Evolutionary conservation across 2,888 invertebrate genomes (phyloP).

Genomic region (Xestia rhomboidea): DNA sequence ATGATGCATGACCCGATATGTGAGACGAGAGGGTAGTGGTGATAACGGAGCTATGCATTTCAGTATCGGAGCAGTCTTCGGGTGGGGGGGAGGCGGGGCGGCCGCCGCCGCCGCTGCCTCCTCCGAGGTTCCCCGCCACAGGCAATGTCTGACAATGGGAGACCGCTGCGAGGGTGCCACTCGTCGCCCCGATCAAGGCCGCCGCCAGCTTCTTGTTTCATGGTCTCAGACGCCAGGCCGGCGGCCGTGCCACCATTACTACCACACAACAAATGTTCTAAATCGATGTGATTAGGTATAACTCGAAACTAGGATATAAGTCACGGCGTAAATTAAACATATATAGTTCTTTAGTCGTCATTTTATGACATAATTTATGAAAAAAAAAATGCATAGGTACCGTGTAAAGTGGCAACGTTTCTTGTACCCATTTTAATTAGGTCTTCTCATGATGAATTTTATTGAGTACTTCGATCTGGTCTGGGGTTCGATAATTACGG

Average conservation of each 20-base stretch:
- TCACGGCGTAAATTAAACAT: slow-evolving; percentile 87
- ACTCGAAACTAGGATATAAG: slow-evolving; percentile 86
- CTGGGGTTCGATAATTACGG: slow-evolving; percentile 58
- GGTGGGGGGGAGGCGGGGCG: slow-evolving; percentile 92
- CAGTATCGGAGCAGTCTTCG: slow-evolving; percentile 97
- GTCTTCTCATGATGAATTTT: slow-evolving; percentile 76
- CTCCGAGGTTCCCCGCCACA: slow-evolving; percentile 94
- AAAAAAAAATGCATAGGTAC: slow-evolving; percentile 82
- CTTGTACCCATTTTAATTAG: slow-evolving; percentile 88
- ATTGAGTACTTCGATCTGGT: slow-evolving; percentile 67
- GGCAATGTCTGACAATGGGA: slow-evolving; percentile 95
- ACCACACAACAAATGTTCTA: slow-evolving; percentile 91
- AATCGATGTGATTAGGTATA: slow-evolving; percentile 89
- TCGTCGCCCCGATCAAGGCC: slow-evolving; percentile 91
- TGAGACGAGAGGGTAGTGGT: neutral
- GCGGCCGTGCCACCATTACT: slow-evolving; percentile 86
- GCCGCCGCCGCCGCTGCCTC: slow-evolving; percentile 95
- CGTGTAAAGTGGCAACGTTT: slow-evolving; percentile 86
- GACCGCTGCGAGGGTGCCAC: slow-evolving; percentile 90
- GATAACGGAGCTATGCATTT: slow-evolving; percentile 72
- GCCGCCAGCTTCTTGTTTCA: slow-evolving; percentile 93
- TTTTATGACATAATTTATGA: slow-evolving; percentile 88
- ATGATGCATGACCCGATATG: neutral
- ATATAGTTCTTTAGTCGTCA: slow-evolving; percentile 88
- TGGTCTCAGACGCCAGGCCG: slow-evolving; percentile 91